Percentiles rank a stretch among this genome's conserved stretches.
Conservation (phyloP, 2,888 invertebrate genomes). For the Pollenia griseotomentosa region DNA sequence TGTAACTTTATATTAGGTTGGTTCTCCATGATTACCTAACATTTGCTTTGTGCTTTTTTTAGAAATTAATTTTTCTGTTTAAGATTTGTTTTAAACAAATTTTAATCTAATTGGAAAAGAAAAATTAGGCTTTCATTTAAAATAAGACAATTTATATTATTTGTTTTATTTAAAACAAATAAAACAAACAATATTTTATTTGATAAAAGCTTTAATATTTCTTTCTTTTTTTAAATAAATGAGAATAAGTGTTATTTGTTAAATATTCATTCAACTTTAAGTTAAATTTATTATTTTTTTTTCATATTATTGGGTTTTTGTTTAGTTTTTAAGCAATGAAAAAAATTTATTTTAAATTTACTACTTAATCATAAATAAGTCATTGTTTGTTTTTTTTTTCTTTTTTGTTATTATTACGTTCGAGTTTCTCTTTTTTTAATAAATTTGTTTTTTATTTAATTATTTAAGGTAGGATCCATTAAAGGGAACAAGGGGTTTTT, state of each 20-base stretch:
- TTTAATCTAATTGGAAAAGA: slow-evolving; percentile 46
- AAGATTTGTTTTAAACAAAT: slow-evolving; percentile 61
- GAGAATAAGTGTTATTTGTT: slow-evolving; percentile 3
- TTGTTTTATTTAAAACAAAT: background rate
- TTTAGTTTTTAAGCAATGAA: slow-evolving; percentile 58
- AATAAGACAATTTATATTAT: slow-evolving; percentile 5
- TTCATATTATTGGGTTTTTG: background rate
- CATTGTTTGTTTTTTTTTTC: slow-evolving; percentile 14
- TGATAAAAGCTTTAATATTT: slow-evolving; percentile 26
- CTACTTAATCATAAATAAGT: slow-evolving; percentile 67
- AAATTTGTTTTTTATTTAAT: slow-evolving; percentile 55
- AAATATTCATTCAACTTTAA: slow-evolving; percentile 40
- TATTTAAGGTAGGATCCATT: slow-evolving; percentile 55
- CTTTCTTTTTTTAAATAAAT: slow-evolving; percentile 24
- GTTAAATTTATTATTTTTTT: slow-evolving; percentile 32
- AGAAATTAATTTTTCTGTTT: slow-evolving; percentile 14
- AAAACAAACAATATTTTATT: slow-evolving; percentile 22
- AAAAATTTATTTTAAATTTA: slow-evolving; percentile 62
- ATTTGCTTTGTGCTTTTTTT: slow-evolving; percentile 62
- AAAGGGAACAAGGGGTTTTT: slow-evolving; percentile 53
- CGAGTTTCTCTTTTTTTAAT: slow-evolving; percentile 61
- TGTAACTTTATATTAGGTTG: slow-evolving; percentile 55
- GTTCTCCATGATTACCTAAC: slow-evolving; percentile 66
- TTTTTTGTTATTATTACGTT: slow-evolving; percentile 63
- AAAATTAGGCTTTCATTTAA: background rate